Base-by-base conservation (phyloP, 2,888 invertebrate species). In the Nasonia oneida region DNA sequence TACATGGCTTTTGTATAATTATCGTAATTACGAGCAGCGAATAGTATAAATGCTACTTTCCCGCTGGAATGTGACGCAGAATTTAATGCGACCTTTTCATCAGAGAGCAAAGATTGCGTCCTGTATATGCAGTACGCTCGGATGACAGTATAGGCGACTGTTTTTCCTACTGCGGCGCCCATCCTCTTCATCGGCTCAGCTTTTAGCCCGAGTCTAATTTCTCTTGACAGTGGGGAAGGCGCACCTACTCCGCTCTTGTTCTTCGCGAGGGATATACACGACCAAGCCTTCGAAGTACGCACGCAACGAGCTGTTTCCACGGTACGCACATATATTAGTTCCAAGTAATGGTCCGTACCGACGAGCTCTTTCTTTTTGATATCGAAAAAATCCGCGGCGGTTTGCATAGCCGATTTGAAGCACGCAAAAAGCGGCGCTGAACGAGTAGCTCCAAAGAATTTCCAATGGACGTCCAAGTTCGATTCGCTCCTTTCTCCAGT, bases 261-360 rank as follows among this genome's bases (percentile, higher is more conserved):
- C 78, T 83, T 83, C 82, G 87, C 83, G 87, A 90, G 88, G 87
- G 89, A 87, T 88, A 29, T 29, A 29, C 29, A 81, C 88, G 87
- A 88, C 88, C 88, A 80, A 83, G 88, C 88, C 87, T 87, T 87
- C 81, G 47, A 78, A 74, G 70, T 87, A 87, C 88, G 87, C 88
- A 88, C 88, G 88, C 88, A 88, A 90, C 87, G 29, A 29, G 89
- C 87, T 86, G 77, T 82, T 87, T 87, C 87, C 86, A 87, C 86
- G 87, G 83, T 87, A 47, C 73, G 70, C 50, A 61, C 75, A 74
- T 79, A 14, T 8, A 23, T 23, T 23, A 14, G n/a, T 76, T n/a
- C 10, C 0, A 42, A 47, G 10, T 37, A 47, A 12, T 12, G 10
- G 42, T 42, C 42, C 8, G 47, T 12, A 47, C 10, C 8, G 10